Evolutionary conservation across 2,113 vertebrate genomes (phyloP).

Genomic region (Hoplias malabaricus): DNA sequence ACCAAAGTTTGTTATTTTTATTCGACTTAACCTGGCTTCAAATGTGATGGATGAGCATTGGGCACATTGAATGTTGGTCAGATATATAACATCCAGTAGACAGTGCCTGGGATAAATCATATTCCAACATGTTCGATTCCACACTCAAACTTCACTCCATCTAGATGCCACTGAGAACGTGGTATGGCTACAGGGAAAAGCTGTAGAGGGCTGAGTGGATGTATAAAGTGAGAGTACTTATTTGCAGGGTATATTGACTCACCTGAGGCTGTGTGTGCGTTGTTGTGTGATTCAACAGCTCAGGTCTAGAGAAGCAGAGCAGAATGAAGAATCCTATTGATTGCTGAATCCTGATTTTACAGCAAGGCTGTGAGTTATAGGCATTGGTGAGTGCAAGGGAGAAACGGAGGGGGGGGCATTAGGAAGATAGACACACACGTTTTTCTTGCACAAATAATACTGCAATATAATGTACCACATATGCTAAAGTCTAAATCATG

Average conservation of each 20-base stretch:
- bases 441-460: constrained; percentile 8
- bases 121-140: background rate
- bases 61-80: background rate
- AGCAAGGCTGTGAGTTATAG: constrained; percentile 61
- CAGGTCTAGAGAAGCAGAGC: constrained; percentile 46
- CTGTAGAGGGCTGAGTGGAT: background rate
- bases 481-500: background rate
- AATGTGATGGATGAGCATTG: background rate
- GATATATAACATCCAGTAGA: background rate
- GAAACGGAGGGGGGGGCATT: background rate
- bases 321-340: constrained; percentile 64
- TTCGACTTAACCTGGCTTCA: background rate
- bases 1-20: background rate
- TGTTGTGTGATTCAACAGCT: constrained; percentile 52
- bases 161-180: background rate
- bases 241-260: constrained; percentile 24
- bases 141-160: background rate
- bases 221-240: background rate
- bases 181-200: background rate
- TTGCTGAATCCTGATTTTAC: constrained; percentile 66
- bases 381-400: background rate
- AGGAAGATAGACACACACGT: constrained; percentile 5
- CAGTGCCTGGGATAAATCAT: background rate
- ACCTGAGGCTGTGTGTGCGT: background rate
- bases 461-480: background rate